phyloP scores from a whole-genome alignment of 30 jellyfish, hydroid and myxozoan species.

The Aurelia sp. region DNA sequence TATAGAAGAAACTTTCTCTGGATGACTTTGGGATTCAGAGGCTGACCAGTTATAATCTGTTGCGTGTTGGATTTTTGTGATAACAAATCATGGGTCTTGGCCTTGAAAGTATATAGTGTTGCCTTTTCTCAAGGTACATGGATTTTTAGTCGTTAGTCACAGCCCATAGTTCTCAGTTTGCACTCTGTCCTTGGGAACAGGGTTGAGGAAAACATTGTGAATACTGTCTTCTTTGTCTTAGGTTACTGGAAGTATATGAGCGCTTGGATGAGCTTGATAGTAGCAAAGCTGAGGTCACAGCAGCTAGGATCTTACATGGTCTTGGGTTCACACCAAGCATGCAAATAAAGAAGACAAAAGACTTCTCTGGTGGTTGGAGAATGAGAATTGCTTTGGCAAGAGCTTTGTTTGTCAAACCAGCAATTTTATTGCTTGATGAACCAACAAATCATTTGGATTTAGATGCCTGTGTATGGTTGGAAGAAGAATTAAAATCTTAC shows the following conservation, averaged over 20 bases:
- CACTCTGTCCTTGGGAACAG: too few species aligned
- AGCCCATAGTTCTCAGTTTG: too few species aligned
- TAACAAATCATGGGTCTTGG: too few species aligned
- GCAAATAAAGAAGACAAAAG: constrained; percentile 89
- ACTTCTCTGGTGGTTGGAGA: constrained; percentile 98
- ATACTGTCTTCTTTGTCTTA: neutral
- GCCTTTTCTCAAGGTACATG: too few species aligned
- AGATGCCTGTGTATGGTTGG: constrained; percentile 98
- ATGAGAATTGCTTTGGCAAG: constrained; percentile 97
- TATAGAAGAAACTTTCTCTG: too few species aligned
- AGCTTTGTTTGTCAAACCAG: constrained; percentile 93
- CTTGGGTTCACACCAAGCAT: constrained; percentile 94
- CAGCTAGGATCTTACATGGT: constrained; percentile 92
- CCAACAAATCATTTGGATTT: constrained; percentile 95
- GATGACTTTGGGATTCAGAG: too few species aligned
- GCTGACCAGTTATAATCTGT: too few species aligned
- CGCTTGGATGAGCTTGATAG: constrained; percentile 94
- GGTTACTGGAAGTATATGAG: constrained; percentile 89
- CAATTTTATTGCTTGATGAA: constrained; percentile 89
- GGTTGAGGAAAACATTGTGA: neutral
- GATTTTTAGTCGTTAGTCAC: too few species aligned
- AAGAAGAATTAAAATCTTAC: constrained; percentile 88
- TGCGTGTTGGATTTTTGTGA: too few species aligned
- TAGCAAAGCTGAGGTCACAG: constrained; percentile 91
- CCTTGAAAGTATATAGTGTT: too few species aligned